Percentiles rank a stretch among this genome's conserved stretches.
These are phyloP conservation scores for Neria commutata DNA, from an alignment of 2,888 invertebrate species.

Conservation along the genomic window DNA sequence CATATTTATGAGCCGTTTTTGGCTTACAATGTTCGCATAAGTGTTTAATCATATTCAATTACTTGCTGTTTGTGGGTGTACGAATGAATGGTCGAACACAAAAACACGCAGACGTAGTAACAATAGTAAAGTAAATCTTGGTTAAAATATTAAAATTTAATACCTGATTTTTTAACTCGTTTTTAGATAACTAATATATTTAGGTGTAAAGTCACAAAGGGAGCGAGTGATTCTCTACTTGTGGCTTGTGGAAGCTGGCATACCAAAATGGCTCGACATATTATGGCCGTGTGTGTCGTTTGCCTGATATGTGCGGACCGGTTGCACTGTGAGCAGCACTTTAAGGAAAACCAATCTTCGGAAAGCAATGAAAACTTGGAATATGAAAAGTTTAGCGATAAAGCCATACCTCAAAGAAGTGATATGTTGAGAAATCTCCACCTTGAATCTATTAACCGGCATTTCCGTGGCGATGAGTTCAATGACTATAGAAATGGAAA, in stretches of 20 bases:
- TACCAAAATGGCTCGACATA: slow-evolving; percentile 65
- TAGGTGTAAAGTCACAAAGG: no score
- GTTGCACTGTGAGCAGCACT: slow-evolving; percentile 76
- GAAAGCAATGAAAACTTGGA: slow-evolving; percentile 12
- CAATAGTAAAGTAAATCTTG: no score
- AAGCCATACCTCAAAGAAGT: slow-evolving; percentile 39
- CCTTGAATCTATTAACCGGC: slow-evolving; percentile 38
- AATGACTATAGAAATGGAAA: slow-evolving; percentile 51
- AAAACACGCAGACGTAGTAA: no score
- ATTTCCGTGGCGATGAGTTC: slow-evolving; percentile 16
- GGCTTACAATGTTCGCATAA: no score
- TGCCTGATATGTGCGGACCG: slow-evolving; percentile 81
- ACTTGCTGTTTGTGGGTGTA: no score
- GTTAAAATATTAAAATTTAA: no score
- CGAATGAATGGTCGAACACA: no score
- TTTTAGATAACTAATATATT: no score
- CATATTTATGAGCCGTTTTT: no score
- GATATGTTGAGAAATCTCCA: slow-evolving; percentile 39
- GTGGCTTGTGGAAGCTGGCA: not conserved
- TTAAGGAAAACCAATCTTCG: slow-evolving; percentile 57
- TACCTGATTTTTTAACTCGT: no score
- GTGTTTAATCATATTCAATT: no score
- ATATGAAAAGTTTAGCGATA: slow-evolving; percentile 43
- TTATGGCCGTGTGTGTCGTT: slow-evolving; percentile 83
- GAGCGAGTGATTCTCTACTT: not conserved